Base-by-base conservation (phyloP, 2,797 vertebrate genomes). In the Etheostoma nigrum region DNA sequence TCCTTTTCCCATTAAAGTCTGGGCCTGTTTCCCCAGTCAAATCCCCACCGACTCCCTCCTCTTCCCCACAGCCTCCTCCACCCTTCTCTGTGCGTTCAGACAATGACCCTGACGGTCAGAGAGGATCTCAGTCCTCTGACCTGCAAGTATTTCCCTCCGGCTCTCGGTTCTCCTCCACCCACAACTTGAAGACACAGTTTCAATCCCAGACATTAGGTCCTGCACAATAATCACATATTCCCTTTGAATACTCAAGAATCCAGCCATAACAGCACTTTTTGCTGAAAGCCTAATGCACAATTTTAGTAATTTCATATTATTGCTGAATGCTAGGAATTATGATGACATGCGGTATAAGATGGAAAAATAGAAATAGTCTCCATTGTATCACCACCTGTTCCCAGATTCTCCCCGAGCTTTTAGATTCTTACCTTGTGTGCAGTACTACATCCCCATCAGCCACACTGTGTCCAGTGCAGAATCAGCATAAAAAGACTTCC, bases 61-160 rank as follows among this genome's bases (percentile, higher is more conserved):
- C 76, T 21, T 33, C 74, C 52, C 66, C 73, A 4, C 49, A 53
- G 4, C 75, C 45, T 25, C 54, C 44, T 52, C 49, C 49, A 33
- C 62, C 21, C 51, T 25, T 49, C n/a, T 88, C 93, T 89, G 75
- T 91, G 78, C 88, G 88, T 45, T 88, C 94, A 83, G 92, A 95
- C 94, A 93, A 94, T 94, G 95, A 93, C 93, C 94, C 93, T 95
- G 94, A 95, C 70, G 59, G 61, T 76, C 79, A 71, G 51, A 84
- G 71, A 61, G 74, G 44, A 58, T 54, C 57, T 48, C 61, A 14
- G n/a, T 68, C 54, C 58, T 36, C 48, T 5, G 13, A 73, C 59
- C 63, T 47, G 40, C 65, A 11, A 0, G 27, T 44, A 36, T 23
- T 7, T 13, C 67, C 75, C 47, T 77, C 72, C 19, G 42, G 64